Percentiles rank a stretch among this genome's conserved stretches.
These are phyloP conservation scores for Miniopterus natalensis DNA, from an alignment of 2,113 vertebrate genomes.

Conservation along the genomic window DNA sequence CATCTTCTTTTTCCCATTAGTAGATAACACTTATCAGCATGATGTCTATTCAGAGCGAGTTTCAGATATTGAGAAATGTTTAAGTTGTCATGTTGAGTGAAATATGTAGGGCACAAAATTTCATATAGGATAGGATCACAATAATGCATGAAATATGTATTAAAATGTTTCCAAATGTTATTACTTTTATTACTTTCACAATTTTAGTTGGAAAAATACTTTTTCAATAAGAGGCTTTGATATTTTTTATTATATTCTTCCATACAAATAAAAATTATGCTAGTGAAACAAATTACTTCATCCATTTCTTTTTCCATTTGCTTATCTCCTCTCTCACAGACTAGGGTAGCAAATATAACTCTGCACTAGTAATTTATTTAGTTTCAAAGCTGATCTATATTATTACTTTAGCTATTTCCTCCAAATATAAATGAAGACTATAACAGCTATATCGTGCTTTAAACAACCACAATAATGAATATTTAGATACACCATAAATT, in stretches of 20 bases:
- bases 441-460: not conserved
- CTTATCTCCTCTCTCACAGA: slow-evolving; percentile 19
- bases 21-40: not conserved
- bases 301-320: slow-evolving; percentile 12
- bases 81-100: not conserved
- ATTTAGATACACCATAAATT: slow-evolving; percentile 24
- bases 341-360: not conserved
- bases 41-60: not conserved
- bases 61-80: slow-evolving; percentile 15
- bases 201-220: not conserved
- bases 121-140: slow-evolving; percentile 6
- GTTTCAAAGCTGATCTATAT: not conserved
- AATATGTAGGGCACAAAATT: slow-evolving; percentile 48
- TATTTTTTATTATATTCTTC: slow-evolving; percentile 13
- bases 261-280: slow-evolving; percentile 40
- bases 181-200: slow-evolving; percentile 15
- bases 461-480: slow-evolving; percentile 54
- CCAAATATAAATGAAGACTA: slow-evolving; percentile 27
- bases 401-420: slow-evolving; percentile 15
- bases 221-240: not conserved
- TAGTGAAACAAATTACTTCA: slow-evolving; percentile 45
- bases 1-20: not conserved
- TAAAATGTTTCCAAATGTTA: not conserved
- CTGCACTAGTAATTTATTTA: not conserved
- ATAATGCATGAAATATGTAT: not conserved